phyloP scores from a whole-genome alignment of 2,888 invertebrate species.

The Thereva nobilitata region DNA sequence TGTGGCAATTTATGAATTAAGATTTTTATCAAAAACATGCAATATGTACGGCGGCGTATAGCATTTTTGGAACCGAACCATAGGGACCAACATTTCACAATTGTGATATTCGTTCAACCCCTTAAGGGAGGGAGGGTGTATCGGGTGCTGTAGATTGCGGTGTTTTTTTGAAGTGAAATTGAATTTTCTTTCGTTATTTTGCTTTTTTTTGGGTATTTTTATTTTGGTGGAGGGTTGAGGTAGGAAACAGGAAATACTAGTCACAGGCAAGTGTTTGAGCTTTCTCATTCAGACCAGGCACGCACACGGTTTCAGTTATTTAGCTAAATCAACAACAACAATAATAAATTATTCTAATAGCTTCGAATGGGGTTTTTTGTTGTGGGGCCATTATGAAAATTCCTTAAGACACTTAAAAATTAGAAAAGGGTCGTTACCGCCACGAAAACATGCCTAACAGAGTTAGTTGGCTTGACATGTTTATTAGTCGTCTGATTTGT shows the following conservation, averaged over 20 bases:
- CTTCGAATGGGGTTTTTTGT: slow-evolving; percentile 27
- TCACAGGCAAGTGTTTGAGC: slow-evolving; percentile 25
- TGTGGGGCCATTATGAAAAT: slow-evolving; percentile 32
- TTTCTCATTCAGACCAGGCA: slow-evolving; percentile 36
- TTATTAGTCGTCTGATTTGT: neutral
- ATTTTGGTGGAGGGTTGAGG: neutral
- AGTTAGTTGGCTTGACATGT: neutral
- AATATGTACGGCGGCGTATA: slow-evolving; percentile 18
- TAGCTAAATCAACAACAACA: slow-evolving; percentile 39
- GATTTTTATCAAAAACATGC: slow-evolving; percentile 42
- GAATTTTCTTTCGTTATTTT: neutral
- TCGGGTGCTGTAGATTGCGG: neutral
- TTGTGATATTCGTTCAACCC: slow-evolving; percentile 16
- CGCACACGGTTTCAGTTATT: slow-evolving; percentile 34
- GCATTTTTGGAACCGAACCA: slow-evolving; percentile 3
- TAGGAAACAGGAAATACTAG: slow-evolving; percentile 12
- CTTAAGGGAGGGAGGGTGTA: slow-evolving; percentile 1
- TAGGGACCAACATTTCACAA: slow-evolving; percentile 11
- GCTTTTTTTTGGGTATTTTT: neutral
- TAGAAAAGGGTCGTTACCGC: slow-evolving; percentile 36
- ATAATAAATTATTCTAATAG: slow-evolving; percentile 41
- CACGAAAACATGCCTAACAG: slow-evolving; percentile 4
- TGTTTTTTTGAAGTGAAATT: neutral
- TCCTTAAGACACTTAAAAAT: slow-evolving; percentile 40
- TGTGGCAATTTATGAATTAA: slow-evolving; percentile 41